A percentile compares a stretch with the other conserved stretches of the same genome.
Conservation (phyloP, 1,140 invertebrate genomes). For the Drosophila kohkoa region DNA sequence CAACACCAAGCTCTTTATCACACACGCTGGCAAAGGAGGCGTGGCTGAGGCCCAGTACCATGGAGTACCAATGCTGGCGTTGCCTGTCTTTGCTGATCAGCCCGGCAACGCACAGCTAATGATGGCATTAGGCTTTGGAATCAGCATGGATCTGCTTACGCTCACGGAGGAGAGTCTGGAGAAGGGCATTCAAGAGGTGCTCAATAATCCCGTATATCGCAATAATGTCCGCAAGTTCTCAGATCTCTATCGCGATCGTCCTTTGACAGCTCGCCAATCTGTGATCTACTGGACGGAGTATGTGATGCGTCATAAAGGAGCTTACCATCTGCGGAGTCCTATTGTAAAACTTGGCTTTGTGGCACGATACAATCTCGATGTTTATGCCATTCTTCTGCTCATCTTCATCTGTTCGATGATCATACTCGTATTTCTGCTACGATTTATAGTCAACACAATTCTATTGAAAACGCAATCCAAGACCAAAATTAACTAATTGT, state of each 20-base stretch:
- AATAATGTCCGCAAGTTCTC: conserved; percentile 52
- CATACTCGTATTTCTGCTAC: conserved; percentile 15
- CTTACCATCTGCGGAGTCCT: conserved; percentile 79
- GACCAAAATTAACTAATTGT: conserved; percentile 30
- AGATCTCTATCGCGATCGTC: conserved; percentile 72
- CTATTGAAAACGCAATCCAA: conserved; percentile 5
- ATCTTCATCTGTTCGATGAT: not conserved
- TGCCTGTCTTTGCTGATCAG: conserved; percentile 83
- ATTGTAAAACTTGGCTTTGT: conserved; percentile 61
- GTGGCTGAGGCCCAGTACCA: conserved; percentile 85
- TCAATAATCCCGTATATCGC: conserved; percentile 50
- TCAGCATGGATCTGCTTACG: conserved; percentile 58
- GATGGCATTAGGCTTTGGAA: conserved; percentile 31
- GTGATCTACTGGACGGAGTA: conserved; percentile 85
- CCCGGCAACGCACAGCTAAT: conserved; percentile 42
- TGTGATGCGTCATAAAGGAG: conserved; percentile 85
- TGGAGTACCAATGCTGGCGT: conserved; percentile 85
- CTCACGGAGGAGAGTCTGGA: conserved; percentile 27
- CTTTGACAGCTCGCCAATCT: conserved; percentile 77
- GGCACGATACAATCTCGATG: conserved; percentile 70
- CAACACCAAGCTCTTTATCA: conserved; percentile 85
- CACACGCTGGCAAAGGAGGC: conserved; percentile 86
- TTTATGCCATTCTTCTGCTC: conserved; percentile 50
- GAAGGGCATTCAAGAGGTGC: conserved; percentile 41
- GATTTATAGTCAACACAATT: not conserved